These are phyloP conservation scores for Macrosiphum euphorbiae DNA, from an alignment of 2,888 invertebrate species.

Conservation along the genomic window DNA sequence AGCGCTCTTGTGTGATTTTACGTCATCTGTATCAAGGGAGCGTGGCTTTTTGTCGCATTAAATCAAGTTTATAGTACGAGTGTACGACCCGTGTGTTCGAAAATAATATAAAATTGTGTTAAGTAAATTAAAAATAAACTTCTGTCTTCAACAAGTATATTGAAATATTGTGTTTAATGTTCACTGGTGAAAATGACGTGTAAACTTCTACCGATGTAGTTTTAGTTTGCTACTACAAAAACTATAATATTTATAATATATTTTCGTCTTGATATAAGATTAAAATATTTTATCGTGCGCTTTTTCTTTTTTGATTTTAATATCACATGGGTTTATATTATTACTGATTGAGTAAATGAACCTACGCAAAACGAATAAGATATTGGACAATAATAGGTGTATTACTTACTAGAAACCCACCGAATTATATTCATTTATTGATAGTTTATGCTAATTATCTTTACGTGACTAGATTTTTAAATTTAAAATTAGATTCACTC, in stretches of 20 bases:
- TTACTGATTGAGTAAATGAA: background rate
- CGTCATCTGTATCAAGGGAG: background rate
- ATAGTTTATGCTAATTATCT: background rate
- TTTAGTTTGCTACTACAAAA: background rate
- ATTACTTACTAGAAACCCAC: background rate
- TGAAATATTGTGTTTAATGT: background rate
- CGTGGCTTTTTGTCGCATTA: background rate
- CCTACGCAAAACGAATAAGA: background rate
- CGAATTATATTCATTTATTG: background rate
- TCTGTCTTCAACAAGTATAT: background rate
- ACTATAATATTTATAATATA: background rate
- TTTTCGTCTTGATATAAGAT: background rate
- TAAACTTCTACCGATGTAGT: background rate
- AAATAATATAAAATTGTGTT: background rate
- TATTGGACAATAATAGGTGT: background rate
- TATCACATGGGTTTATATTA: background rate
- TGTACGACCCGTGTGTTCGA: background rate
- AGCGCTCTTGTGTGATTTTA: background rate
- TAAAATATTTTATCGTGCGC: background rate
- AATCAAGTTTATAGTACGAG: background rate
- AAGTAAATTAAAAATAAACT: background rate
- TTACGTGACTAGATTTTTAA: background rate
- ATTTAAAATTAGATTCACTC: background rate
- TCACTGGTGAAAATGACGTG: background rate
- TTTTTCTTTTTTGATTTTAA: background rate